phyloP scores from a whole-genome alignment of 35 echinoderm and acorn worm genomes.

The Stichopus chloronotus region DNA sequence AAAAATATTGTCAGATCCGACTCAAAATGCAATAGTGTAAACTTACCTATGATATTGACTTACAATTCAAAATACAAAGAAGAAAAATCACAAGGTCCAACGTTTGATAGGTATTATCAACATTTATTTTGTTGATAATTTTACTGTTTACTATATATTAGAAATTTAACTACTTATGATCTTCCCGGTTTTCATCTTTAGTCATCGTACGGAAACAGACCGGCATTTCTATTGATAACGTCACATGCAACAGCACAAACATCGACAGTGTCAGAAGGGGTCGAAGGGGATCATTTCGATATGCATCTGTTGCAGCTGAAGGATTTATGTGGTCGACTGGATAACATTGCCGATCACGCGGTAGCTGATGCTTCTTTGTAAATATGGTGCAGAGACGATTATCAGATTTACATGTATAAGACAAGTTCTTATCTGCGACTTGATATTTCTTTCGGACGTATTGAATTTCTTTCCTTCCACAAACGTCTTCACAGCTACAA shows the following conservation, averaged over 20 bases:
- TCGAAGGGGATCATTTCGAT: not conserved
- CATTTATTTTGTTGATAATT: not conserved
- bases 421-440: no score
- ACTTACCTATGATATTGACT: no score
- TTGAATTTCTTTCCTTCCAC: no score
- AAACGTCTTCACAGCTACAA: no score
- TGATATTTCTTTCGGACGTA: no score
- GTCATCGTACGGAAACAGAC: constrained; percentile 19
- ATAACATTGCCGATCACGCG: not conserved
- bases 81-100: no score
- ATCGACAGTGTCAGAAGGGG: not conserved
- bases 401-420: no score
- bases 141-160: not conserved
- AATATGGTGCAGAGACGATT: no score
- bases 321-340: not conserved
- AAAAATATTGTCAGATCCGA: no score
- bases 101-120: not conserved
- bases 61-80: no score
- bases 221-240: not conserved
- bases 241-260: not conserved
- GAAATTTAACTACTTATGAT: not conserved
- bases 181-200: not conserved
- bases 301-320: not conserved
- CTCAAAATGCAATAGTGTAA: no score
- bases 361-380: no score